Conservation (phyloP, 2,113 vertebrate species). For the Sander lucioperca region DNA sequence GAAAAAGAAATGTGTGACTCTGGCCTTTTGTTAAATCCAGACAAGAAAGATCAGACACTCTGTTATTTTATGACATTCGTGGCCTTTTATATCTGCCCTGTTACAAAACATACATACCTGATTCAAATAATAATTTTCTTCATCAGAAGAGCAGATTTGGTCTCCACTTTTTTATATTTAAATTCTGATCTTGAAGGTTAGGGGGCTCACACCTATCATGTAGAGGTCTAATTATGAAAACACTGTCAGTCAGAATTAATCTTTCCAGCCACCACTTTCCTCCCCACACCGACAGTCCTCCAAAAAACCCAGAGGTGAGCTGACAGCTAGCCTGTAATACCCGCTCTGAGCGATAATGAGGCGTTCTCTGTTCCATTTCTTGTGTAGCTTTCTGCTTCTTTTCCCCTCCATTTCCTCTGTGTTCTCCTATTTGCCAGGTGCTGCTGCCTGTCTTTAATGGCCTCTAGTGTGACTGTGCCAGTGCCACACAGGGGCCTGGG, state of each 20-base stretch:
- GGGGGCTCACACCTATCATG: conserved; percentile 6
- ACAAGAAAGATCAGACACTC: conserved; percentile 36
- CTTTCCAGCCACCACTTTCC: background rate
- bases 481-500: conserved; percentile 43
- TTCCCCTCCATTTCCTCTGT: conserved; percentile 33
- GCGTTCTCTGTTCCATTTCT: conserved; percentile 60
- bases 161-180: conserved; percentile 6
- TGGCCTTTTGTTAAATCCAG: conserved; percentile 43
- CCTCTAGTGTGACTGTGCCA: conserved; percentile 42
- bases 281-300: background rate
- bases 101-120: conserved; percentile 8
- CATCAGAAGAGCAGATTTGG: background rate
- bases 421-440: conserved; percentile 45
- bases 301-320: conserved; percentile 28
- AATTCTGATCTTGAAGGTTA: conserved; percentile 27
- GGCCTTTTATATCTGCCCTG: conserved; percentile 40
- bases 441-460: conserved; percentile 67
- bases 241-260: background rate
- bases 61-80: conserved; percentile 38
- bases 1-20: conserved; percentile 38
- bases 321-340: conserved; percentile 39
- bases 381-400: conserved; percentile 16
- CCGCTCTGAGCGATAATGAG: conserved; percentile 70
- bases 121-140: conserved; percentile 16
- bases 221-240: conserved; percentile 49